Percentiles rank a stretch among this genome's conserved stretches.
Conservation (phyloP, 2,113 vertebrate genomes). For the Octodon degus region DNA sequence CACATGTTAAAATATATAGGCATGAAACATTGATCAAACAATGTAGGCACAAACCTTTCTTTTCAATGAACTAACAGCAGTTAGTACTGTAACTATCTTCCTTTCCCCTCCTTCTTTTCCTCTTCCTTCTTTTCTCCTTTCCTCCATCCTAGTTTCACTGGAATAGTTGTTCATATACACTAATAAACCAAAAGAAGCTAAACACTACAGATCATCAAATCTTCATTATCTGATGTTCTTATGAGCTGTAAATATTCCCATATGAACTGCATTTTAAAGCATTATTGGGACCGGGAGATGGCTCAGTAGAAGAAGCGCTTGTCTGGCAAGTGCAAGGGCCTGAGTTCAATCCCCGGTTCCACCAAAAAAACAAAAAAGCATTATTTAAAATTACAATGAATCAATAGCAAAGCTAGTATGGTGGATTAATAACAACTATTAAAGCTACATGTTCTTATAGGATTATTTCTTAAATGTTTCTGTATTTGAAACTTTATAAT, state of each 20-base stretch:
- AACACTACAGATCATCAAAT: not conserved
- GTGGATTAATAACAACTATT: slow-evolving; percentile 21
- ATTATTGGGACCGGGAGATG: no score
- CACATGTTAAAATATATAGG: no score
- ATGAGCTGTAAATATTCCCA: not conserved
- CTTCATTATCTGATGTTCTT: not conserved
- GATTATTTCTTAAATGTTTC: slow-evolving; percentile 45
- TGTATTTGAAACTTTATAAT: slow-evolving; percentile 45
- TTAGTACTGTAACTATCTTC: no score
- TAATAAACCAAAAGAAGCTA: slow-evolving; percentile 41
- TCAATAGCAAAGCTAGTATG: not conserved
- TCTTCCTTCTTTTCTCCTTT: no score
- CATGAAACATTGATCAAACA: no score
- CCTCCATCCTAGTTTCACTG: not conserved
- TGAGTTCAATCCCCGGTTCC: no score
- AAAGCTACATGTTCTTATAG: not conserved
- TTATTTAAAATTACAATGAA: slow-evolving; percentile 26
- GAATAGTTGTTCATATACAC: not conserved
- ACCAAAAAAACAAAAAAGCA: not conserved
- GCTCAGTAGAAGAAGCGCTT: no score
- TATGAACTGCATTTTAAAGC: not conserved
- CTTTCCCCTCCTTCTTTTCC: no score
- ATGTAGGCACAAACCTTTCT: no score
- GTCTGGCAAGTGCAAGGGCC: no score
- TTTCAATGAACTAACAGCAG: no score